These are phyloP conservation scores for Chamaea fasciata DNA, from an alignment of 2,113 vertebrate species.

Conservation along the genomic window DNA sequence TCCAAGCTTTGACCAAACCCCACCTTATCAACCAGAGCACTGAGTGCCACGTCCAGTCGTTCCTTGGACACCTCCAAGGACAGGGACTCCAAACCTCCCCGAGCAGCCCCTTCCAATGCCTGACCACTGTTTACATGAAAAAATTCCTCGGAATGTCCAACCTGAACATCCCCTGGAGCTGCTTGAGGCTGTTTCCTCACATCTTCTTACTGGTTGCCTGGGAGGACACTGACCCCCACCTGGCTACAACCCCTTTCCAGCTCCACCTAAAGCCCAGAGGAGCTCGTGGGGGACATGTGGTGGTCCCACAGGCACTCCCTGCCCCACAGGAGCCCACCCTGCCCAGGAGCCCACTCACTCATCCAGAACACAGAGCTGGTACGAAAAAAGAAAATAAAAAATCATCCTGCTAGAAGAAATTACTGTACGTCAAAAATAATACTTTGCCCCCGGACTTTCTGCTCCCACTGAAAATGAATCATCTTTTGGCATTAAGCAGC, in stretches of 20 bases:
- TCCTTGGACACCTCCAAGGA: not conserved
- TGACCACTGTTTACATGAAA: not conserved
- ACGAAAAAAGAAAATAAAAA: not conserved
- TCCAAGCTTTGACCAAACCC: not conserved
- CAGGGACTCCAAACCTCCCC: not conserved
- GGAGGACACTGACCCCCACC: not conserved
- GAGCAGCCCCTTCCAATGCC: not conserved
- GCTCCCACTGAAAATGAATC: constrained; percentile 60
- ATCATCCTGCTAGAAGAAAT: constrained; percentile 5
- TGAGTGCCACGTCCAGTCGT: not conserved
- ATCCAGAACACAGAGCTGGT: not conserved
- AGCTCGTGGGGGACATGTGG: rapidly evolving
- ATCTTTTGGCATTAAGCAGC: constrained; percentile 40
- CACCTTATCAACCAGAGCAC: not conserved
- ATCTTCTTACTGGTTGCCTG: not conserved
- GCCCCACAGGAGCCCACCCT: not conserved
- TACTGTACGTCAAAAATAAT: constrained; percentile 21
- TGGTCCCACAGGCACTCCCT: rapidly evolving
- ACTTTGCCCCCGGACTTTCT: constrained; percentile 56
- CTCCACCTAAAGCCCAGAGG: not conserved
- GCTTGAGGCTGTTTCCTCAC: not conserved
- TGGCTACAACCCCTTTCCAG: not conserved
- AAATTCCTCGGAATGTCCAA: not conserved
- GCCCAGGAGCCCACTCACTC: not conserved
- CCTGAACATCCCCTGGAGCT: not conserved